Conservation (phyloP, 2,888 invertebrate species). For the Caenorhabditis sp. region DNA sequence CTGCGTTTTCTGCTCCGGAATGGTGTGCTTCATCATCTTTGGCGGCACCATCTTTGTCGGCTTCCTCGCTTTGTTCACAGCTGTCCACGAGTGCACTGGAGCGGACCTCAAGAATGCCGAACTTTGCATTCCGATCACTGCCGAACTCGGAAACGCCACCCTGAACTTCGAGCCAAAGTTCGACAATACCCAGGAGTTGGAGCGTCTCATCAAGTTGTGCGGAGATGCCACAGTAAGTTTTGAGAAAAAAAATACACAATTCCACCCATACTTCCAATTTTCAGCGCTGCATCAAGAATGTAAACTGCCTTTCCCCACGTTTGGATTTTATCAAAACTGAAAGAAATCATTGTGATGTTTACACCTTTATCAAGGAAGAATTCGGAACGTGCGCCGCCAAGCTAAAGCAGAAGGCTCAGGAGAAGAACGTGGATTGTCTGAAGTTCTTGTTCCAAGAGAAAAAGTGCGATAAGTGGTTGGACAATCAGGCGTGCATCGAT, state of each 20-base stretch:
- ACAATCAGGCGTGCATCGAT: constrained; percentile 25
- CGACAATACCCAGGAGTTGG: constrained; percentile 4
- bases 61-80: constrained; percentile 8
- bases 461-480: constrained; percentile 21
- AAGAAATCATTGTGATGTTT: constrained; percentile 10
- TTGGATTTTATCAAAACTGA: background rate
- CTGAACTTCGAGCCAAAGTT: constrained; percentile 18
- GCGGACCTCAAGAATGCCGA: constrained; percentile 4
- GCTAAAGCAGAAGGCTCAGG: constrained; percentile 5
- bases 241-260: background rate
- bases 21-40: constrained; percentile 16
- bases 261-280: constrained; percentile 1
- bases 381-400: constrained; percentile 14
- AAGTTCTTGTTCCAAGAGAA: constrained; percentile 18
- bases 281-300: constrained; percentile 9
- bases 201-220: constrained; percentile 1
- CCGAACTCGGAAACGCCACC: constrained; percentile 6
- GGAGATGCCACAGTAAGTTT: constrained; percentile 13
- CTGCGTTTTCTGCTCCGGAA: constrained; percentile 22
- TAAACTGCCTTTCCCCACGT: constrained; percentile 10
- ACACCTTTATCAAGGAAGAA: constrained; percentile 13
- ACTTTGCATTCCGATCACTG: constrained; percentile 6
- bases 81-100: constrained; percentile 13
- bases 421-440: constrained; percentile 2
- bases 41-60: constrained; percentile 15